Conservation (phyloP, 2,888 invertebrate species). For the Lithophane semibrunnea region DNA sequence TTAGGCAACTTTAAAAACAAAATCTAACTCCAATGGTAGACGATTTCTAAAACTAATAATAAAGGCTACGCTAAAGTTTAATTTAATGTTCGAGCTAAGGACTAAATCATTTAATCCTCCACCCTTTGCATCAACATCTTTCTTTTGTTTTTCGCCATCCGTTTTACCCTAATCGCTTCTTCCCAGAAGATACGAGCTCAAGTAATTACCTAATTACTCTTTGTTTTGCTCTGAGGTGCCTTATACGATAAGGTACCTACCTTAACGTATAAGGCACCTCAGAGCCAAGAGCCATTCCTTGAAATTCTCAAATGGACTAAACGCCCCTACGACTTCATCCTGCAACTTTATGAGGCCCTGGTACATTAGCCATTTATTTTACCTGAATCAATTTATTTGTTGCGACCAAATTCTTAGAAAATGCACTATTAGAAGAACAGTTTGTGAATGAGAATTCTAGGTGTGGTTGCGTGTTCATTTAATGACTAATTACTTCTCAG, state of each 20-base stretch:
- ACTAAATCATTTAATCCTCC: slow-evolving; percentile 10
- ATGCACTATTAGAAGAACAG: slow-evolving; percentile 8
- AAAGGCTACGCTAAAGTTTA: slow-evolving; percentile 7
- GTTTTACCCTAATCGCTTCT: slow-evolving; percentile 31
- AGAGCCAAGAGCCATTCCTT: slow-evolving; percentile 28
- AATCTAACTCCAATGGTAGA: neutral
- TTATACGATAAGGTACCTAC: neutral
- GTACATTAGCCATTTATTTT: slow-evolving; percentile 40
- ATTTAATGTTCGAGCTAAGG: slow-evolving; percentile 34
- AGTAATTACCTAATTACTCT: slow-evolving; percentile 28
- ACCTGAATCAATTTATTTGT: slow-evolving; percentile 20
- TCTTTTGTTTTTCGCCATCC: slow-evolving; percentile 32
- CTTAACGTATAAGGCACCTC: slow-evolving; percentile 26
- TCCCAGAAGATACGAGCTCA: slow-evolving; percentile 41
- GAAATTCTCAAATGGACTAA: slow-evolving; percentile 29
- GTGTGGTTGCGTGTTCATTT: slow-evolving; percentile 26
- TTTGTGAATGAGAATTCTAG: slow-evolving; percentile 41
- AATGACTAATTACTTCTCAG: slow-evolving; percentile 60
- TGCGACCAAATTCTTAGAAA: slow-evolving; percentile 44
- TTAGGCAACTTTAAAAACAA: neutral
- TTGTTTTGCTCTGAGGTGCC: no score
- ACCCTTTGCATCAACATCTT: neutral
- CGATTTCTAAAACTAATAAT: neutral
- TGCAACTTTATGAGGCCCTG: slow-evolving; percentile 46
- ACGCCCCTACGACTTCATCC: neutral